phyloP scores from a whole-genome alignment of 2,888 invertebrate genomes.

The Rotaria macrura region DNA sequence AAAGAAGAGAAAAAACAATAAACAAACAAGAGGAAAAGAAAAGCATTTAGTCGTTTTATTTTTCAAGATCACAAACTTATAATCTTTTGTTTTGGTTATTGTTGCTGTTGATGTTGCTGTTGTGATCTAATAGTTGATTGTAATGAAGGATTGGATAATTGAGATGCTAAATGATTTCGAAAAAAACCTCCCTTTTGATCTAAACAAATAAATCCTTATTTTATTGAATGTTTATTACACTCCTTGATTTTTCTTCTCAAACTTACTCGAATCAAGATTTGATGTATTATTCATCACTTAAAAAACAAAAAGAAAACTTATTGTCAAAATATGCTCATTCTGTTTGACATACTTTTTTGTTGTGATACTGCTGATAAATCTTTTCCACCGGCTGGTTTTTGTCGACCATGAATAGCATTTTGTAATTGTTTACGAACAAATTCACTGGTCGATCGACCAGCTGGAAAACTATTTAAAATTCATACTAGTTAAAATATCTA shows the following conservation, averaged over 20 bases:
- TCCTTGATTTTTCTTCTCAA: too few species aligned
- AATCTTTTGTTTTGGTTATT: background rate
- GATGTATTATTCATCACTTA: background rate
- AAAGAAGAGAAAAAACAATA: background rate
- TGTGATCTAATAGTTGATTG: background rate
- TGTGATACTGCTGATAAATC: background rate
- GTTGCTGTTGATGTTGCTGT: background rate
- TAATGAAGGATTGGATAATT: background rate
- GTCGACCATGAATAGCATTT: background rate
- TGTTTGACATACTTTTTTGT: background rate
- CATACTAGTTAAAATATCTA: too few species aligned
- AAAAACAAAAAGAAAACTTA: background rate
- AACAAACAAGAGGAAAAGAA: background rate
- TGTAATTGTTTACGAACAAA: constrained; percentile 13
- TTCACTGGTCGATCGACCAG: background rate
- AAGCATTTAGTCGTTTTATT: background rate
- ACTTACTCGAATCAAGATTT: background rate
- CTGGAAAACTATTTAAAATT: background rate
- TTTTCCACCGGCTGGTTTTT: background rate
- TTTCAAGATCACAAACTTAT: background rate
- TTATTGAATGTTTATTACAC: background rate
- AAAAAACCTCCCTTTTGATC: background rate
- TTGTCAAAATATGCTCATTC: background rate
- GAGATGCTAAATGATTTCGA: background rate
- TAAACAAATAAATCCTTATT: background rate